Evolutionary conservation across 2,797 vertebrate genomes (phyloP).

Genomic region (Cossypha polioptera): DNA sequence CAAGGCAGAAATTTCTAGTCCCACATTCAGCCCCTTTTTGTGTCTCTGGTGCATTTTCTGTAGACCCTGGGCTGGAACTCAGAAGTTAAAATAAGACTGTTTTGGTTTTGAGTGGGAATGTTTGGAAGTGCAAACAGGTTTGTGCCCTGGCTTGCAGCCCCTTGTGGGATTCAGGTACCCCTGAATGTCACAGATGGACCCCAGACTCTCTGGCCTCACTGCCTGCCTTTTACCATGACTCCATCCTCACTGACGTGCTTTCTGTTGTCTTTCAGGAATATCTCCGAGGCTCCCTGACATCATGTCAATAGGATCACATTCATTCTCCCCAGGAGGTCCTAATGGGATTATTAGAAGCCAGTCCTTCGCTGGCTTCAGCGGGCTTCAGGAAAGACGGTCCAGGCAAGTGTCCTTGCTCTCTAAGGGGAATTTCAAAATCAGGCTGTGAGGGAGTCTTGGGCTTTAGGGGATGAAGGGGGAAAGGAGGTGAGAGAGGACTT

Average conservation of each 20-base stretch:
- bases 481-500: neutral
- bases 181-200: neutral
- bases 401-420: conserved; percentile 76
- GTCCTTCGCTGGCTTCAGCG: conserved; percentile 98
- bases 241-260: neutral
- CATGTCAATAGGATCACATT: conserved; percentile 92
- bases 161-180: neutral
- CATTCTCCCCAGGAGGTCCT: conserved; percentile 91
- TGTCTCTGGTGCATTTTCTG: neutral
- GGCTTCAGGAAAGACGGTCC: conserved; percentile 92
- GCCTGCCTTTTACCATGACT: neutral
- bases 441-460: neutral
- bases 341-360: conserved; percentile 98
- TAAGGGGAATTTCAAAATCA: neutral
- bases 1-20: neutral
- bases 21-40: neutral
- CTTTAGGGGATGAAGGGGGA: neutral
- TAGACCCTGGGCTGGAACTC: neutral
- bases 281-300: conserved; percentile 89
- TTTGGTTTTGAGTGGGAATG: neutral
- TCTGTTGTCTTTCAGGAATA: conserved; percentile 81
- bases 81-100: neutral
- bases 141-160: neutral
- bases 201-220: neutral
- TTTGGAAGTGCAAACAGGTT: neutral